Base-by-base conservation (phyloP, 2,888 invertebrate species). In the Rhyacophila evoluta region DNA sequence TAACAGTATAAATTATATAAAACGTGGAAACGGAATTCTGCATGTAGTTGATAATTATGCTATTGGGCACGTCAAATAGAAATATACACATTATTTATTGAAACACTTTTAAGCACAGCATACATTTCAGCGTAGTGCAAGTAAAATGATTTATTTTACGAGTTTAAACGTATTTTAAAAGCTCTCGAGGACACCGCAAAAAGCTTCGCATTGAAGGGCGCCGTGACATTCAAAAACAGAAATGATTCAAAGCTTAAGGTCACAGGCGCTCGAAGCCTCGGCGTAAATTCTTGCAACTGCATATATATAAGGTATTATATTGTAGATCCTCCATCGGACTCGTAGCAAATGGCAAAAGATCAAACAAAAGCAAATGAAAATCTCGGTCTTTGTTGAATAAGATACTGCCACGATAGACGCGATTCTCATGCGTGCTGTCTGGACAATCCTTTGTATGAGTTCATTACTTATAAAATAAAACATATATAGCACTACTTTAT, bases 151-250 rank as follows among this genome's bases (percentile, higher is more conserved):
- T 4, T 19, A 25, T 55, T 55, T 55, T 55, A 25, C 25, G 19
- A 55, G 15, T 10, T 15, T 10, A 19, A 3, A 19, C 25, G 19
- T 55, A 25, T 15, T 55, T 19, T 55, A 25, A 25, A 19, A 55
- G 55, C 55, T 55, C 19, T 55, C 55, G 55, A 10, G 55, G 0
- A 19, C 55, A 55, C 8, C 15, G 19, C 19, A 2, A 55, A 55
- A 55, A 55, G 55, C 25, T 55, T 8, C 8, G 55, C 55, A 19
- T 19, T 55, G 55, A 55, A 55, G 55, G 55, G 55, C 55, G 55
- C 55, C 55, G 19, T 55, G 55, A 55, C 55, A 55, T 55, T 55
- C 55, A 25, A 55, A 55, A 55, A 55, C 55, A 55, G 55, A 55
- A 55, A 55, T 55, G 55, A 55, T 55, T 55, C 55, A 55, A 12